Evolutionary conservation across 2,888 invertebrate genomes (phyloP).

Genomic region (Koerneria pararmatus): DNA sequence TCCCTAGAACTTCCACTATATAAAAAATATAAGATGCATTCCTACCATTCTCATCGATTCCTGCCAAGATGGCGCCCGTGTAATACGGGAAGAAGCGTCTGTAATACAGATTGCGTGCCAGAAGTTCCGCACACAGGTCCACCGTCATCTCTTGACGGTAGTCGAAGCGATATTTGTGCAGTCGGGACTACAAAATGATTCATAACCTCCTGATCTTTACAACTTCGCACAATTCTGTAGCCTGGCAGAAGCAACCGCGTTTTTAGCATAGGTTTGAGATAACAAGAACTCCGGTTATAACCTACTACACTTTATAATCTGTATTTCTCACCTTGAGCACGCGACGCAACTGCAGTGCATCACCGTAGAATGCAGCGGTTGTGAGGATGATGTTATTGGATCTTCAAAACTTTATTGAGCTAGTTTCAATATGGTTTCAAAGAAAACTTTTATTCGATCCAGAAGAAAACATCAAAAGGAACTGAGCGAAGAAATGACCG

Average conservation of each 20-base stretch:
- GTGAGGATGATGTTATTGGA: conserved; percentile 75
- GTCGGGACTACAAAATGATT: conserved; percentile 40
- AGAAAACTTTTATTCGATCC: too few relatives aligned
- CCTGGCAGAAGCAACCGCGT: too few relatives aligned
- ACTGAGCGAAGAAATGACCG: too few relatives aligned
- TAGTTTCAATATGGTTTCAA: too few relatives aligned
- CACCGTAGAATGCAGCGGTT: conserved; percentile 95
- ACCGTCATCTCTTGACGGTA: conserved; percentile 73
- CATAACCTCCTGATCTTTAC: too few relatives aligned
- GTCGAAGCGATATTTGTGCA: conserved; percentile 75
- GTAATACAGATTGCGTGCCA: conserved; percentile 90
- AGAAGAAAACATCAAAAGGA: too few relatives aligned
- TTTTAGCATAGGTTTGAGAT: too few relatives aligned
- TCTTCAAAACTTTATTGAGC: conserved; percentile 4
- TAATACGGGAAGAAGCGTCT: conserved; percentile 98
- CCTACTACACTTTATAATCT: too few relatives aligned
- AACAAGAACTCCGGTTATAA: too few relatives aligned
- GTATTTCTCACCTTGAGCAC: conserved; percentile 44
- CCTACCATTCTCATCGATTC: conserved; percentile 79
- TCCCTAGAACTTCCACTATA: not conserved
- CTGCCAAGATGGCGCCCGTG: conserved; percentile 87
- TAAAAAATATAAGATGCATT: not conserved
- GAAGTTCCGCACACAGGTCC: conserved; percentile 87
- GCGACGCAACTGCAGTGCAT: conserved; percentile 79
- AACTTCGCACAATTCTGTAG: too few relatives aligned